Base-by-base conservation (phyloP, 2,797 vertebrate genomes). In the Odontamblyopus rebecca region DNA sequence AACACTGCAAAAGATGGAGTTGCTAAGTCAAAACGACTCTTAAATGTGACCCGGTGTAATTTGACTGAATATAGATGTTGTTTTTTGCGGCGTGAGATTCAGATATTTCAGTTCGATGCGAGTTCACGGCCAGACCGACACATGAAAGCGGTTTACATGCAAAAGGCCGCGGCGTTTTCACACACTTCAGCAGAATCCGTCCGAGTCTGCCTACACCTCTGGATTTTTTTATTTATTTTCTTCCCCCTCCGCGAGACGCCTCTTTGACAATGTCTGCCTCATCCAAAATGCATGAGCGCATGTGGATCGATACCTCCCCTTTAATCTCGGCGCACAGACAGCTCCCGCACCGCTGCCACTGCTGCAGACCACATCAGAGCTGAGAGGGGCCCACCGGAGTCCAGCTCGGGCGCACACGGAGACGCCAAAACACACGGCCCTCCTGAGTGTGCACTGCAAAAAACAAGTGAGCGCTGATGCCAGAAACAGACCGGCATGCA, bases 191-290 rank as follows among this genome's bases (percentile, higher is more conserved):
- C 87, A 89, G 76, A 82, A 86, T 90, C 83, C 79, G 77, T 60
- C 69, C 53, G 85, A 85, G 82, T 85, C 81, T 78, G 74, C 72
- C 69, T 82, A 78, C 29, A 62, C 79, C 29, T 60, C 82, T 65
- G 32, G 44, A 74, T 80, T 77, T 80, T 35, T 77, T 80, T 75
- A 16, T 75, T 80, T 27, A 4, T 61, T 18, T 30, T 72, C 75
- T 65, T 48, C 79, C 76, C 79, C 76, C 67, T 69, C 85, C 87
- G 76, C 75, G 88, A 88, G 85, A 87, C 74, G 81, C 82, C 82
- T 89, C 86, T 89, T 86, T 91, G 91, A 92, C 91, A 91, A 87
- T 85, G 89, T 91, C 89, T 91, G 78, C 82, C 89, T 91, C 89
- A 91, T 92, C 87, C 82, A 91, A 88, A 86, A 91, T 92, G 88